Base-by-base conservation (phyloP, 2,888 invertebrate species). In the Drosophila seclusa region DNA sequence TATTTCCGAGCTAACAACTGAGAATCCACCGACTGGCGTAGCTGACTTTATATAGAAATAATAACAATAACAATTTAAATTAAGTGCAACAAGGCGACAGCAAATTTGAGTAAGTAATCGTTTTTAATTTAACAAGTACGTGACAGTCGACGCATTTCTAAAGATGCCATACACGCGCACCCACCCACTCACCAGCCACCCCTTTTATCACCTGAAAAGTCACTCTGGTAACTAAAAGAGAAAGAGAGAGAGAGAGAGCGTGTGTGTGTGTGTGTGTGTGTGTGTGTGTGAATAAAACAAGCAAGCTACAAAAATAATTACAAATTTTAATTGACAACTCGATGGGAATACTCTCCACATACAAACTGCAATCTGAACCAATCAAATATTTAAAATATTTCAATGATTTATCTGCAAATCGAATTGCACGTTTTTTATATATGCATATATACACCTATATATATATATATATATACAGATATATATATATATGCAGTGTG, bases 11-110 rank as follows among this genome's bases (percentile, higher is more conserved):
- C 45, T 11, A 18, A 32, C n/a, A 16, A 13, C n/a, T 7, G 36
- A 53, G 42, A 27, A 6, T 18, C 27, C 10, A 24, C n/a, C 52
- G 31, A 38, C 50, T 71, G 62, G 6, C 31, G 59, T 6, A 34
- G 67, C 59, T 69, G 87, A 82, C 89, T 89, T 82, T 84, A 82
- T 87, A 89, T 70, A 82, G 87, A 79, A 80, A 85, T 76, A 85
- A 89, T 87, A 85, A 85, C 85, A 89, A 89, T 85, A 85, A 85
- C 85, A 87, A 82, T 85, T 85, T 84, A 87, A 85, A 85, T 85
- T 77, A 82, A 85, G 89, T 89, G 85, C 69, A 89, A 74, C 78
- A 75, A 73, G 79, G 68, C 73, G 68, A 75, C 69, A 65, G 68
- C 78, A 82, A 82, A 81, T 80, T 80, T 81, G 72, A 87, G 85